phyloP scores from a whole-genome alignment of 1,140 invertebrate species.

The Micrasema minimum region DNA sequence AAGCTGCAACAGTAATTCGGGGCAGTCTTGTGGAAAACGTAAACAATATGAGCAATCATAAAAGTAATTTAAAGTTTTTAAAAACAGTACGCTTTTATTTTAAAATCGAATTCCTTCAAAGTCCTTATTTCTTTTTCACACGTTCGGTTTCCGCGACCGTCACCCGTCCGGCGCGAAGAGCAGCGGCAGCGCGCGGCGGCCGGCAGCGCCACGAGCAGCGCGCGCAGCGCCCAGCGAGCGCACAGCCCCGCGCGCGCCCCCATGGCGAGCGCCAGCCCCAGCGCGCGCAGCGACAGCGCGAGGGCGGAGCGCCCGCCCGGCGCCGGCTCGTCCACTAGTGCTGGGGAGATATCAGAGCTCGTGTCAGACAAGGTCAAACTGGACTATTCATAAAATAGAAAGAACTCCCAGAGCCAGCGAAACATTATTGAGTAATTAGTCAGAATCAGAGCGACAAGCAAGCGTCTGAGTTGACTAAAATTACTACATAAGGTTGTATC shows the following conservation, averaged over 20 bases:
- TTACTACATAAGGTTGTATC: too few relatives aligned
- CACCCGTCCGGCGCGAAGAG: constrained; percentile 58
- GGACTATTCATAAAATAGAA: too few relatives aligned
- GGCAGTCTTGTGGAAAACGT: neutral
- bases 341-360: constrained; percentile 35
- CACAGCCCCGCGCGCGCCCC: constrained; percentile 58
- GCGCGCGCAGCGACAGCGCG: constrained; percentile 57
- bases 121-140: neutral
- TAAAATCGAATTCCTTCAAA: neutral
- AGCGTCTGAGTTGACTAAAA: too few relatives aligned
- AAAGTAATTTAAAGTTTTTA: neutral
- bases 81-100: neutral
- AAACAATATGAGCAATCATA: neutral
- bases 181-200: constrained; percentile 56
- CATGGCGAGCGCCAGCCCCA: constrained; percentile 59
- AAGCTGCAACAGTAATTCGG: neutral
- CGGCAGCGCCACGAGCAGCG: constrained; percentile 56
- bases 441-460: too few relatives aligned
- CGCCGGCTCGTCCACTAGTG: constrained; percentile 59
- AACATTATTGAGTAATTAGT: too few relatives aligned
- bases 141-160: neutral
- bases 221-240: constrained; percentile 58
- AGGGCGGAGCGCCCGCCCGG: constrained; percentile 61
- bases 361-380: too few relatives aligned
- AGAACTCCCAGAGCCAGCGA: too few relatives aligned